Evolutionary conservation across 2,797 vertebrate genomes (phyloP), one percentile per base, ranked within the genome.

Genomic region (Hippopotamyrus pictus): DNA sequence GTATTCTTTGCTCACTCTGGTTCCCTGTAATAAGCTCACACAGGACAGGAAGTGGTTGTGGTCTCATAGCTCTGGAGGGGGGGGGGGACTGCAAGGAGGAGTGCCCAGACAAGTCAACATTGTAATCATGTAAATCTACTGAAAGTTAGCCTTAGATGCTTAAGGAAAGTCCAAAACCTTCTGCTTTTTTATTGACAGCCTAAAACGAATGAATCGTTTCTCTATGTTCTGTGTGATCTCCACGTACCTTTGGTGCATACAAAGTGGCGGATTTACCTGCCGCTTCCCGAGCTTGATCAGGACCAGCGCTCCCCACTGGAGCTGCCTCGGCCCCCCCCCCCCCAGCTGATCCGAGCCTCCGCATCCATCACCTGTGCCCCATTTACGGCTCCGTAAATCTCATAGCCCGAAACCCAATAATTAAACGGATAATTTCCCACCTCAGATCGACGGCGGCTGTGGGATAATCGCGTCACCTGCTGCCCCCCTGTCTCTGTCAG

Each of bases 381-480:
- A 19, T 87, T 73, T 53, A 46, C n/a, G 73, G 46, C 41, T 17
- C 44, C 33, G 62, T 44, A 62, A 87, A 73, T 89, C 46, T 73
- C 14, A 3, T 62, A 9, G 69, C 54, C 54, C 88, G 44, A 86
- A 94, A 91, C 1, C 93, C 94, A 93, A 93, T 94, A 91, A 95
- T 95, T 94, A 94, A 86, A 91, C 83, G 86, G 90, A 88, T 95
- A 94, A 95, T 95, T 95, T 92, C 90, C 89, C 85, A 9, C 88
- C 90, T 94, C 92, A 92, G 92, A 93, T 62, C 73, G 93, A 93
- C 90, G 92, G 90, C 90, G 88, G 89, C 92, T 93, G 87, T 9
- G 87, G 76, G 73, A 76, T 76, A 76, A 76, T 76, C 37, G 14
- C 1, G 14, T 85, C 94, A 93, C 95, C 95, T 94, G 92, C 91